Evolutionary conservation across 2,113 vertebrate genomes (phyloP).

Genomic region (Odontesthes bonariensis): DNA sequence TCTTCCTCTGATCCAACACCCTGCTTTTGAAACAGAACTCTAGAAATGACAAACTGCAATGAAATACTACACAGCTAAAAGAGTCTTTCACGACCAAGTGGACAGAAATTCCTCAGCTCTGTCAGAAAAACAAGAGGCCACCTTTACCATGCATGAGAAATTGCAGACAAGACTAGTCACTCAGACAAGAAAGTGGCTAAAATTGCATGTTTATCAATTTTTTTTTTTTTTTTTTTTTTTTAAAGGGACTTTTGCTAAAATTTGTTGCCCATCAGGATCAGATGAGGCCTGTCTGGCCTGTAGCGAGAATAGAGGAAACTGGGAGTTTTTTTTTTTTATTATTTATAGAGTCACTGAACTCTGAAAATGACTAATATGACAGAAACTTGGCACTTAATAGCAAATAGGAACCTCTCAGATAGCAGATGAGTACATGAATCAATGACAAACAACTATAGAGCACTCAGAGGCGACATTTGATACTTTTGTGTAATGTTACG

Average conservation of each 20-base stretch:
- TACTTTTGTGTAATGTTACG: no score
- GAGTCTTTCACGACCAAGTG: constrained; percentile 12
- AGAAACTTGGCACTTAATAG: constrained; percentile 6
- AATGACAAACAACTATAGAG: constrained; percentile 13
- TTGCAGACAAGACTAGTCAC: constrained; percentile 4
- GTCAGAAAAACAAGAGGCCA: constrained; percentile 36
- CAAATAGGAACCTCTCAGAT: constrained; percentile 1
- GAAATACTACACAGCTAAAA: constrained; percentile 53
- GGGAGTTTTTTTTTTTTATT: neutral
- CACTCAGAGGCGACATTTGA: no score
- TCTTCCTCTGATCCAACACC: neutral
- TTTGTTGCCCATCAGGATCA: neutral
- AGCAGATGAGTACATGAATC: neutral
- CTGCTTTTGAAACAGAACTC: constrained; percentile 17
- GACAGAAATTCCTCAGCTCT: constrained; percentile 57
- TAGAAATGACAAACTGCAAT: constrained; percentile 40
- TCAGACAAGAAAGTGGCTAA: constrained; percentile 22
- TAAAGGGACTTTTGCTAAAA: no score
- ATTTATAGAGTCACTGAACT: no score
- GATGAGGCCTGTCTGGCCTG: constrained; percentile 1
- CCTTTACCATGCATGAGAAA: constrained; percentile 28
- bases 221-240: no score
- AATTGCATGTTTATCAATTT: neutral
- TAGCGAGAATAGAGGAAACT: neutral
- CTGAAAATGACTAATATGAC: neutral